A percentile compares a stretch with the other conserved stretches of the same genome.
phyloP scores from a whole-genome alignment of 2,888 invertebrate species.

The Campaea margaritaria region DNA sequence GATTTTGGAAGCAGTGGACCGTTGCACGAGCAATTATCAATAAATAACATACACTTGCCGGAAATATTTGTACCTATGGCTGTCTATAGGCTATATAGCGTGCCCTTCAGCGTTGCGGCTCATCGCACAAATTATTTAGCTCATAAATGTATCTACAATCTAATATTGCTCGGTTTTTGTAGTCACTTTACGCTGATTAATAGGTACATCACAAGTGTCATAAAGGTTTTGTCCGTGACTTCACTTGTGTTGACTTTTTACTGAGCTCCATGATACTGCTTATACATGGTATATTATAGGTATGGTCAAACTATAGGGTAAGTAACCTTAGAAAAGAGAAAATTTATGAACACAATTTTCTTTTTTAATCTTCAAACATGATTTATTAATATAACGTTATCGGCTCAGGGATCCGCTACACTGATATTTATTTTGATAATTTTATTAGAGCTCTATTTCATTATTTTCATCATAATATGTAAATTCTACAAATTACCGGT shows the following conservation, averaged over 20 bases:
- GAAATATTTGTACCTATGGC: conserved; percentile 36
- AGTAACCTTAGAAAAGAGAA: too few species aligned
- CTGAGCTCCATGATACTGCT: too few species aligned
- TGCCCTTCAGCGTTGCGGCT: conserved; percentile 39
- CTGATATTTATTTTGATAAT: too few species aligned
- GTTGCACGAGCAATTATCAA: conserved; percentile 30
- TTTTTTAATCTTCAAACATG: too few species aligned
- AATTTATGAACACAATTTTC: too few species aligned
- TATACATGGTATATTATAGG: too few species aligned
- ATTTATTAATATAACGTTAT: too few species aligned
- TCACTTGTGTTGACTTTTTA: neutral
- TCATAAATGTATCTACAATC: conserved; percentile 13
- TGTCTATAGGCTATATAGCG: conserved; percentile 9
- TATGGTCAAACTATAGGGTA: too few species aligned
- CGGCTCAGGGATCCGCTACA: too few species aligned
- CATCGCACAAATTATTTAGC: conserved; percentile 32
- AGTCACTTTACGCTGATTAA: conserved; percentile 1
- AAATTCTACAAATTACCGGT: too few species aligned
- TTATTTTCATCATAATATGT: too few species aligned
- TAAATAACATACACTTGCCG: conserved; percentile 42
- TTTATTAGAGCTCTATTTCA: too few species aligned
- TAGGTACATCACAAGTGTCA: neutral
- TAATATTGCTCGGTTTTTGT: conserved; percentile 17
- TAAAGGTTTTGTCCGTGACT: neutral
- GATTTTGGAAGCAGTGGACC: conserved; percentile 29